These are phyloP conservation scores for Mimas tiliae DNA, from an alignment of 2,888 invertebrate genomes.

Conservation along the genomic window DNA sequence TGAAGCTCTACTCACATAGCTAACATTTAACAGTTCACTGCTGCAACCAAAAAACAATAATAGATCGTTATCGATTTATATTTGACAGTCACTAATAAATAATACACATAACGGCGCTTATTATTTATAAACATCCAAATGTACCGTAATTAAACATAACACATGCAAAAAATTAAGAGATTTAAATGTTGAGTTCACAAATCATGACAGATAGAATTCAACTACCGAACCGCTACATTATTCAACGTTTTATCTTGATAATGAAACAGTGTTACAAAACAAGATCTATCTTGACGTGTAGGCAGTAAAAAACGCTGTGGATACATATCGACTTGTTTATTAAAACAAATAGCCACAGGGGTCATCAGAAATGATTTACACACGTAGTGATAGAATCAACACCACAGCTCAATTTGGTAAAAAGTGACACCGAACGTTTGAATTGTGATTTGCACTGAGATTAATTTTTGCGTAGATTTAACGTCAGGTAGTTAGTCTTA, in stretches of 20 bases:
- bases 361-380: slow-evolving; percentile 48
- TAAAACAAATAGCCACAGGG: slow-evolving; percentile 60
- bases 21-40: neutral
- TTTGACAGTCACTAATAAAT: slow-evolving; percentile 15
- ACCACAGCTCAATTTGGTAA: slow-evolving; percentile 40
- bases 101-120: slow-evolving; percentile 21
- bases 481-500: neutral
- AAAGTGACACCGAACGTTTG: slow-evolving; percentile 10
- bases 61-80: slow-evolving; percentile 11
- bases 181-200: slow-evolving; percentile 26
- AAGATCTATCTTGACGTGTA: slow-evolving; percentile 49
- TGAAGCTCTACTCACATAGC: neutral
- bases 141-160: slow-evolving; percentile 27
- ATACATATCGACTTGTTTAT: slow-evolving; percentile 58
- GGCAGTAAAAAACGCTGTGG: slow-evolving; percentile 50
- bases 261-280: slow-evolving; percentile 55
- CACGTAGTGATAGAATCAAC: slow-evolving; percentile 46
- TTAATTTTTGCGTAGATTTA: neutral
- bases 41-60: slow-evolving; percentile 1
- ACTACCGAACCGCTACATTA: slow-evolving; percentile 45
- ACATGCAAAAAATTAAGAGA: slow-evolving; percentile 19
- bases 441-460: neutral
- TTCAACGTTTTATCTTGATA: slow-evolving; percentile 50
- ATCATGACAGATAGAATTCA: slow-evolving; percentile 45
- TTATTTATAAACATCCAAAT: slow-evolving; percentile 14